Conservation (phyloP, 2,113 vertebrate genomes). For the Trogon surrucura region DNA sequence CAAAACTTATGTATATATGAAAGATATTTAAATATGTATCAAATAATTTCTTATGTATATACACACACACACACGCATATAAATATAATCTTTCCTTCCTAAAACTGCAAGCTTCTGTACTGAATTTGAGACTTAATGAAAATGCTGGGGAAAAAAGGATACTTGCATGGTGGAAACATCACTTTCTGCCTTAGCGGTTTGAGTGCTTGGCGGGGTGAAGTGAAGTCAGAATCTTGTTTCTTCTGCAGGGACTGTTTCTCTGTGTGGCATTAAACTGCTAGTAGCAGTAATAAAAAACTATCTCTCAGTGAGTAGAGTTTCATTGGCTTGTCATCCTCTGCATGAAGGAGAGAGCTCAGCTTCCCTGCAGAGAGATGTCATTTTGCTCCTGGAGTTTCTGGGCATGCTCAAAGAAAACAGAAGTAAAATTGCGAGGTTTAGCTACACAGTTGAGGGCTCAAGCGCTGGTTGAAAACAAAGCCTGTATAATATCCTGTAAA, state of each 20-base stretch:
- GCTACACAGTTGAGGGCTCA: not conserved
- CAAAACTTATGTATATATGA: not conserved
- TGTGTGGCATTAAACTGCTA: not conserved
- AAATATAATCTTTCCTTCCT: not conserved
- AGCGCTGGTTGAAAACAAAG: not conserved
- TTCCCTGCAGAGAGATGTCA: not conserved
- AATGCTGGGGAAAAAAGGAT: not conserved
- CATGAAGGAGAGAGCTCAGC: not conserved
- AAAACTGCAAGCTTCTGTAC: not conserved
- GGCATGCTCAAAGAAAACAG: not conserved
- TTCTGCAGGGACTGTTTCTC: not conserved
- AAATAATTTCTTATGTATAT: not conserved
- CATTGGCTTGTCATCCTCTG: not conserved
- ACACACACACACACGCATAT: not conserved
- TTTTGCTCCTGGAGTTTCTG: not conserved
- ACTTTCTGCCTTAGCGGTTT: not conserved
- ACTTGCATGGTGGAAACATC: not conserved
- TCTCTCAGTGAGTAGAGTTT: not conserved
- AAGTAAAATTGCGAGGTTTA: not conserved
- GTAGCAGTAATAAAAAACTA: not conserved
- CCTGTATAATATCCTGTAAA: not conserved
- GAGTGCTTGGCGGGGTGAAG: not conserved
- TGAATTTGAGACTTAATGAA: not conserved
- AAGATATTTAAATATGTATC: not conserved
- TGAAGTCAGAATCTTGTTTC: not conserved